Conservation (phyloP, 2,888 invertebrate genomes). For the Lithophane ornitopus region DNA sequence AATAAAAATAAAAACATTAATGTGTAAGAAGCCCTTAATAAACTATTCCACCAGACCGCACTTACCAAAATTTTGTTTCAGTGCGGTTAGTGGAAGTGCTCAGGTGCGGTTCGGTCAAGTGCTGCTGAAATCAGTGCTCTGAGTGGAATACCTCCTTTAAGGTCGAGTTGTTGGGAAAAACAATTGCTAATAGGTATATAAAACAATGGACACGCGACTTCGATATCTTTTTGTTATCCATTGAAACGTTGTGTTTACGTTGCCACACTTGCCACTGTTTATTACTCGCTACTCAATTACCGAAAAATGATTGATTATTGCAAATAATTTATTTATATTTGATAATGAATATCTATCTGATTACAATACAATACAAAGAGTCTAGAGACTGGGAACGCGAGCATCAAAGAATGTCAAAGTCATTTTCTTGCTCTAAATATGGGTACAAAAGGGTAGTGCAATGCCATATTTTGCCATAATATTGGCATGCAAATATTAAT, state of each 20-base stretch:
- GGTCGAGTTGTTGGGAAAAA: conserved; percentile 18
- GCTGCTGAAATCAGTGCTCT: no score
- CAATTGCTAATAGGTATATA: conserved; percentile 10
- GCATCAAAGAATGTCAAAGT: neutral
- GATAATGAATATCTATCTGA: neutral
- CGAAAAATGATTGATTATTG: neutral
- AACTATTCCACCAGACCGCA: no score
- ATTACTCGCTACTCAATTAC: conserved; percentile 3
- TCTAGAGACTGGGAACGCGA: neutral
- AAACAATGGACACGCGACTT: conserved; percentile 48
- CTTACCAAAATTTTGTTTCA: no score
- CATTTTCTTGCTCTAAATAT: neutral
- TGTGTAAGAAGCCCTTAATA: no score
- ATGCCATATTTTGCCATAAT: no score
- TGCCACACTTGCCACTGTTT: neutral
- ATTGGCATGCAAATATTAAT: no score
- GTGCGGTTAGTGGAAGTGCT: no score
- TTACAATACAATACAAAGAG: neutral
- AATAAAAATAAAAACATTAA: neutral
- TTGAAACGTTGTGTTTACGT: conserved; percentile 19
- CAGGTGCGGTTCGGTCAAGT: no score
- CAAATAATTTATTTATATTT: neutral
- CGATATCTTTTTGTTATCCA: conserved; percentile 20
- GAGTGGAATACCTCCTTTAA: neutral
- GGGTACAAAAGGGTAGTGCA: neutral